phyloP scores from a whole-genome alignment of 2,797 vertebrate species.

The Sphaeramia orbicularis region DNA sequence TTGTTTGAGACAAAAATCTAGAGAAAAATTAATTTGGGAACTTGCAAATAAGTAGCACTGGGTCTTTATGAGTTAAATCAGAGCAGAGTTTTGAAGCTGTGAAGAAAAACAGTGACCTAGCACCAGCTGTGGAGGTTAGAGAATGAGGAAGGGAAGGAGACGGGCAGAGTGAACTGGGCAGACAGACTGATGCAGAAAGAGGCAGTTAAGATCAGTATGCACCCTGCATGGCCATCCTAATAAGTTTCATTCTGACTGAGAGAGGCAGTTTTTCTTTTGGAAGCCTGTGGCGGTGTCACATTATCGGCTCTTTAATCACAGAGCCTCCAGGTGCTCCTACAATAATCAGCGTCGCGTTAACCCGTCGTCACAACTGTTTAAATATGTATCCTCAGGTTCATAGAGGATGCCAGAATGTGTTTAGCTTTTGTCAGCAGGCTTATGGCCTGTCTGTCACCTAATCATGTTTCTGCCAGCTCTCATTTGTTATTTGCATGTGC shows the following conservation, averaged over 20 bases:
- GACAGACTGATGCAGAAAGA: constrained; percentile 32
- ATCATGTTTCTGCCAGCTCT: constrained; percentile 44
- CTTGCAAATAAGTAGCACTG: too few relatives aligned
- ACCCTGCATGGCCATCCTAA: constrained; percentile 41
- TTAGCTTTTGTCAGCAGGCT: constrained; percentile 53
- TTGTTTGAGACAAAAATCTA: too few relatives aligned
- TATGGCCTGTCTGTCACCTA: constrained; percentile 42
- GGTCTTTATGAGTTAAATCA: too few relatives aligned
- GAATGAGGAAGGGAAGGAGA: constrained; percentile 9
- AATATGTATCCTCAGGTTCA: constrained; percentile 50
- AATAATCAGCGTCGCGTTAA: constrained; percentile 61
- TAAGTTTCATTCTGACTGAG: constrained; percentile 60
- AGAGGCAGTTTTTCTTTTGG: constrained; percentile 50
- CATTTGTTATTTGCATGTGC: constrained; percentile 47
- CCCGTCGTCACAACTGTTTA: constrained; percentile 40
- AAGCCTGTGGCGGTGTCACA: constrained; percentile 53
- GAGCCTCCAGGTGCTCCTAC: constrained; percentile 64
- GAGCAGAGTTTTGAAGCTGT: neutral
- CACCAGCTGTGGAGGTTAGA: constrained; percentile 26
- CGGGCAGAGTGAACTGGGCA: constrained; percentile 12
- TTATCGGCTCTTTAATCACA: constrained; percentile 73
- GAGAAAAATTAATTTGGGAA: too few relatives aligned
- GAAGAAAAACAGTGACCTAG: constrained; percentile 13
- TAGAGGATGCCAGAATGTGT: constrained; percentile 39
- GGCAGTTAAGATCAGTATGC: constrained; percentile 63